Base-by-base conservation (phyloP, 2,113 vertebrate species). In the Gopherus flavomarginatus region DNA sequence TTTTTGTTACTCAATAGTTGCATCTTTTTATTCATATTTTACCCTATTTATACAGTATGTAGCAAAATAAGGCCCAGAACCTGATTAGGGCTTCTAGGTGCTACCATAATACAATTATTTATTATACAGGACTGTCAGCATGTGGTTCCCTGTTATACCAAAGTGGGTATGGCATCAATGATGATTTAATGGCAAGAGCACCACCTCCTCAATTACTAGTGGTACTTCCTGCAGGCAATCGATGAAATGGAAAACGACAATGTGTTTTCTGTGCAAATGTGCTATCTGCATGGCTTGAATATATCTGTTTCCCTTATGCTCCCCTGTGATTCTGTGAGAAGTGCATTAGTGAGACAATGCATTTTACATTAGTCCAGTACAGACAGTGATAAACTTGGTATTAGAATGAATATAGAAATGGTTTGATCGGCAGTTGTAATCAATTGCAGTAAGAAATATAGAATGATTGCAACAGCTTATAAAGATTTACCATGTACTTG, bases 201-300 rank as follows among this genome's bases (percentile, higher is more conserved):
- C 90, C 93, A 90, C 93, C 93, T 87, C 75, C 81, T 27, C 89
- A 50, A 90, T 93, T 95, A 87, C 52, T 65, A 54, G 83, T 6
- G 42, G 13, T 0, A 35, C 80, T 90, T 92, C 88, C 92, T 19
- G 72, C 87, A 8, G 38, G 75, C 84, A 82, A n/a, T 42, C 75
- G 62, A 9, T 27, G 75, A 16, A 1, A 56, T 84, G 80, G 86
- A 83, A 86, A 94, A 26, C 42, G 81, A 85, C 82, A 83, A 27
- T 38, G 29, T 86, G 89, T 77, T 44, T 47, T 59, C 81, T n/a
- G 50, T 83, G 84, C 57, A 88, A 47, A 38, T n/a, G 81, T 88
- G 72, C 54, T 42, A 2, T 22, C 89, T 77, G 87, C n/a, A 42
- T 42, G 2, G 31, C 10, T 50, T 26, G 31, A 78, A 42, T 38